A percentile compares a stretch with the other conserved stretches of the same genome.
These are phyloP conservation scores for Sterrhoptilus dennistouni DNA, from an alignment of 2,113 vertebrate genomes.

Conservation along the genomic window DNA sequence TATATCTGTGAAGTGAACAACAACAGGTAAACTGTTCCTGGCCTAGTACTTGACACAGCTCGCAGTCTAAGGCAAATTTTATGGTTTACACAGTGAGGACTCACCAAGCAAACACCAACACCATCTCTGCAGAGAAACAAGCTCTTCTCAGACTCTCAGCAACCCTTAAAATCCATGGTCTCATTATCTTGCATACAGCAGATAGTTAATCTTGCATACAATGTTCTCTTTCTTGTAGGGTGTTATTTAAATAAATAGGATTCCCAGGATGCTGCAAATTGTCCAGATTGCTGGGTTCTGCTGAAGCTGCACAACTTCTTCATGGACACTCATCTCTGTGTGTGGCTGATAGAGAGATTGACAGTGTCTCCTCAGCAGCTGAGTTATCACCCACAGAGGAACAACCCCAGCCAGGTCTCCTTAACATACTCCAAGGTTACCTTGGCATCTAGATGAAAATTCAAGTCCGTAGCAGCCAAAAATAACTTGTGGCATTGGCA, in stretches of 20 bases:
- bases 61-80: neutral
- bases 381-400: neutral
- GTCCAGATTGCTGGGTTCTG: neutral
- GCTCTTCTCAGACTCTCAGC: neutral
- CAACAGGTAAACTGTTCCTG: neutral
- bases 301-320: neutral
- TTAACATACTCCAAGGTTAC: neutral
- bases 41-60: neutral
- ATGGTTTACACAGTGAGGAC: neutral
- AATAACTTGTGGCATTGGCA: neutral
- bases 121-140: neutral
- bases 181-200: neutral
- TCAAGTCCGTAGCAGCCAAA: neutral
- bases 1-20: neutral
- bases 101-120: neutral
- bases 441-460: neutral
- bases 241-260: neutral
- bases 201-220: neutral
- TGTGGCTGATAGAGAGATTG: neutral
- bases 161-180: neutral
- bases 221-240: neutral
- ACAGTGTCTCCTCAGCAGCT: neutral
- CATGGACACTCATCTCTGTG: neutral
- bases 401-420: neutral
- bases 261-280: neutral